Evolutionary conservation across 2,797 vertebrate species (phyloP).

Genomic region (Corythornis leucogaster): DNA sequence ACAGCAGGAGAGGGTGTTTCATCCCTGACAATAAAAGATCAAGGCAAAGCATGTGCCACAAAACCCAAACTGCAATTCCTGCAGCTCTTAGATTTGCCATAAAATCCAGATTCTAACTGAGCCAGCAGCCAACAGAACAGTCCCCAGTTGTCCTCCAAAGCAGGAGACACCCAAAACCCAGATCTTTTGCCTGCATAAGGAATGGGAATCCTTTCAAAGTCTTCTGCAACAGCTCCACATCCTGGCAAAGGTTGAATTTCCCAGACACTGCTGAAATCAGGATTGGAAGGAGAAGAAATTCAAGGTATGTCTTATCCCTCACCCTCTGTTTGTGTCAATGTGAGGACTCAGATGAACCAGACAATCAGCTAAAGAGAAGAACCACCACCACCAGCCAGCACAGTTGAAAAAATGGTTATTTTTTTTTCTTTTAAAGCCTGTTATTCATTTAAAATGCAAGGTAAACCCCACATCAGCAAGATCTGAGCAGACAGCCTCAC

Average conservation of each 20-base stretch:
- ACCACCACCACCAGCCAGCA: neutral
- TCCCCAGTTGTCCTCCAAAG: neutral
- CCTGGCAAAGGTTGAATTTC: neutral
- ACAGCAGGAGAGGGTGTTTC: neutral
- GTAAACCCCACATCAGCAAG: neutral
- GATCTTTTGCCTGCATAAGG: neutral
- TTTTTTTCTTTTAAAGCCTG: neutral
- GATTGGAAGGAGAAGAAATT: neutral
- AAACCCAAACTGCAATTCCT: neutral
- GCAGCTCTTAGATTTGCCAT: neutral
- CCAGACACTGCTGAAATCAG: neutral
- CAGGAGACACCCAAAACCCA: neutral
- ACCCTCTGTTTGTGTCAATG: accelerated
- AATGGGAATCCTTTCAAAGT: neutral
- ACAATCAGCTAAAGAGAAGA: neutral
- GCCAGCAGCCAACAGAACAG: neutral
- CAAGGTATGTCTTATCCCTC: neutral
- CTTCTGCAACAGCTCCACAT: neutral
- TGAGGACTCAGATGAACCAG: neutral
- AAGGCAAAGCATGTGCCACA: neutral
- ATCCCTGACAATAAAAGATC: neutral
- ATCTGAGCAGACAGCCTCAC: neutral
- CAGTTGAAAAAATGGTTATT: neutral
- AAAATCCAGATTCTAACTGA: neutral
- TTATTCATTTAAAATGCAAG: neutral